Evolutionary conservation across 2,888 invertebrate genomes (phyloP).

Genomic region (Netelia virgata): DNA sequence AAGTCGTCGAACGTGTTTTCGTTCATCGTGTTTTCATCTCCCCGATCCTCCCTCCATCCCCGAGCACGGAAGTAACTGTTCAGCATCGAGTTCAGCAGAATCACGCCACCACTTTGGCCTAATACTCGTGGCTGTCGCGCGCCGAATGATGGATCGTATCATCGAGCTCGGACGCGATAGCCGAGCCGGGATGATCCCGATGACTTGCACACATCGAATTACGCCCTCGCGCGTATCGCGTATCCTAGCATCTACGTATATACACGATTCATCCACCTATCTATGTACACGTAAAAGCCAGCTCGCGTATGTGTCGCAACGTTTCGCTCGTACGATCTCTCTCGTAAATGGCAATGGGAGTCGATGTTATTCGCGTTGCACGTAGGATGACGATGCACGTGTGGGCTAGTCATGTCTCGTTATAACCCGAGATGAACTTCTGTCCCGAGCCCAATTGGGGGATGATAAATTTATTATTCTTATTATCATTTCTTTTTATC

Average conservation of each 20-base stretch:
- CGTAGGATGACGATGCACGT: constrained; percentile 58
- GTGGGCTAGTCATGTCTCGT: constrained; percentile 67
- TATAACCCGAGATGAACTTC: constrained; percentile 76
- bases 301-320: constrained; percentile 36
- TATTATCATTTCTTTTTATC: not conserved
- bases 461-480: constrained; percentile 78
- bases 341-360: constrained; percentile 29
- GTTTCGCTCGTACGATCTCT: constrained; percentile 40
- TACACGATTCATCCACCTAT: not conserved
- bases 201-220: constrained; percentile 83
- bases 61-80: constrained; percentile 52
- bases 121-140: constrained; percentile 80
- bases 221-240: constrained; percentile 78
- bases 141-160: constrained; percentile 81
- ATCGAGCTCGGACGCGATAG: constrained; percentile 55
- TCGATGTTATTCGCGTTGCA: constrained; percentile 52
- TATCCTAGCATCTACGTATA: constrained; percentile 37
- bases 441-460: constrained; percentile 77
- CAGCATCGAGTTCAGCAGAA: constrained; percentile 79
- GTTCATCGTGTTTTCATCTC: constrained; percentile 18
- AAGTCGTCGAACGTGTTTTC: constrained; percentile 43
- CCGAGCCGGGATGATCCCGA: constrained; percentile 79
- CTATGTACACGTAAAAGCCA: constrained; percentile 21
- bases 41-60: not conserved
- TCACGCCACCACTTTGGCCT: constrained; percentile 81